Evolutionary conservation across 2,113 vertebrate genomes (phyloP).

Genomic region (Otis tarda): DNA sequence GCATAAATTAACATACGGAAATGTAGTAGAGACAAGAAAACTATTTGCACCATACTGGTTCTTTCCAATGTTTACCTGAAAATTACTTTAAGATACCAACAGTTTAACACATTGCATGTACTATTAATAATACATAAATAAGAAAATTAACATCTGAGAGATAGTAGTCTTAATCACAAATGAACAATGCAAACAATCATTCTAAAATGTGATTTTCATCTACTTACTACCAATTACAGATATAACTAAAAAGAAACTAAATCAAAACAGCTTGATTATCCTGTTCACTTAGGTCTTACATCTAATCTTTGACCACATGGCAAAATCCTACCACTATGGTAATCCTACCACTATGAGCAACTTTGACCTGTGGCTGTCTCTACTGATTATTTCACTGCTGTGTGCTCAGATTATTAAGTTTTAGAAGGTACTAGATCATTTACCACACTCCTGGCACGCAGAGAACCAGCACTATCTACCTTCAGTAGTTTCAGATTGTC

Average conservation of each 20-base stretch:
- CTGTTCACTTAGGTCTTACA: accelerated
- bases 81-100: not conserved
- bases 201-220: not conserved
- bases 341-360: not conserved
- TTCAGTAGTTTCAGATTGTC: not conserved
- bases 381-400: not conserved
- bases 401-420: not conserved
- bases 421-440: not conserved
- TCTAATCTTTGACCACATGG: not conserved
- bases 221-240: not conserved
- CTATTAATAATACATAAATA: not conserved
- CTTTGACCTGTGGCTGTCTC: not conserved
- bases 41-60: not conserved
- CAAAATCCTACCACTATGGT: not conserved
- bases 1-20: not conserved
- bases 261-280: not conserved
- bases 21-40: not conserved
- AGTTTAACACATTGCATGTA: not conserved
- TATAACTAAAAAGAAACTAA: not conserved
- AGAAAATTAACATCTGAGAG: not conserved
- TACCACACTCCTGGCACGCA: not conserved
- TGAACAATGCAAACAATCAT: not conserved
- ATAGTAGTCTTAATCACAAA: not conserved
- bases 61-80: not conserved
- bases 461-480: not conserved